Evolutionary conservation across 2,888 invertebrate species (phyloP), one percentile per base, ranked within the genome.

Genomic region (Nephrotoma appendiculata): DNA sequence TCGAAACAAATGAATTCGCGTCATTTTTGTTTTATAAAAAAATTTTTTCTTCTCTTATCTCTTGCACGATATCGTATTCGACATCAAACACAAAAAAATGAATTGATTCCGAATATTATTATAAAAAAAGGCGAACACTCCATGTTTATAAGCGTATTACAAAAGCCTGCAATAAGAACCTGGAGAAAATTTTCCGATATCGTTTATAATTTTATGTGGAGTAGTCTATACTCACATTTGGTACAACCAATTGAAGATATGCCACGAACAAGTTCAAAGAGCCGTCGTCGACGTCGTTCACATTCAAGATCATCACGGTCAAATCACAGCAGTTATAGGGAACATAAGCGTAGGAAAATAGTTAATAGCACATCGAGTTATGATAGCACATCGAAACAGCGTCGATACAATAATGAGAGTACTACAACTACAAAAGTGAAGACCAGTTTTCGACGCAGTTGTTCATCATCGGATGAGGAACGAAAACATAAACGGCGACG

Each of bases 61-160:
- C 71, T 71, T 71, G 4, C 71, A 71, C 71, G 71, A 71, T 71
- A 71, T 71, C 71, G 31, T 71, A 31, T 71, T 71, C 9, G 31
- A 71, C 71, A 71, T 71, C 71, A 71, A 71, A 19, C n/a, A 52
- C 52, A 5, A 52, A 52, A 52, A 52, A 71, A 71, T 31, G 9
- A 31, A 71, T 71, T 71, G 15, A 52, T 52, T 31, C 6, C 52
- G 15, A 52, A 52, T 31, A 15, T 6, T 15, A 15, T 31, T 71
- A 31, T 9, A 71, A 9, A 9, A 71, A 19, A 71, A 71, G 84
- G 84, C 41, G 43, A 42, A 84, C 1, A 84, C 12, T 84, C 84
- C 42, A 84, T 84, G 84, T 84, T 84, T 84, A 84, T 84, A 84
- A 84, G 84, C 84, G 84, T 84, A 41, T n/a, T 84, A 42, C 84